Base-by-base conservation (phyloP, 2,797 vertebrate species). In the Sitta carolinensis region DNA sequence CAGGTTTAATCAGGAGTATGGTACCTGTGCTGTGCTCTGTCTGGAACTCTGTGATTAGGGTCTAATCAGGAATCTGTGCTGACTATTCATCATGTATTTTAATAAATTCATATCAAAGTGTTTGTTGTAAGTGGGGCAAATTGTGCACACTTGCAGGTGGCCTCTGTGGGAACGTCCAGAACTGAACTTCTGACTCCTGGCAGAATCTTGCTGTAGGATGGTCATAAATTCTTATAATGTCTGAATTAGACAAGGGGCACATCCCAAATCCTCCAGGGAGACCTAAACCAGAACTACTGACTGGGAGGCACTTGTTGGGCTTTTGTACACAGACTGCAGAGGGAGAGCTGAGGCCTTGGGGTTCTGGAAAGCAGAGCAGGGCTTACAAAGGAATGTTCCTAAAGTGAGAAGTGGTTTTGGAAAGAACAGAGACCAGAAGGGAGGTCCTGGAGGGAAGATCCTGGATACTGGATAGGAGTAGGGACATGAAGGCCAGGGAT, bases 71-170 rank as follows among this genome's bases (percentile, higher is more conserved):
- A 76, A 30, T 72, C 86, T 90, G 25, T 92, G 59, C 34, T 74
- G 55, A 84, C 51, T 76, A 3, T 43, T 80, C 5, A 6, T 79
- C 51, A 11, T 32, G 13, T 22, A 43, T 58, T 76, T 79, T 74
- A 91, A 76, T 70, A 52, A 91, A 85, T 77, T 58, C 15, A 13
- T 40, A 29, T 21, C 12, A 13, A n/a, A 66, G 52, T 47, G 38
- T 0, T 82, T 47, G 38, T 0, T 82, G 30, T n/a, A 62, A 55
- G 30, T 66, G 42, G 68, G 61, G 72, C 48, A 82, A 59, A 27
- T 7, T 25, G 40, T 61, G 51, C 50, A 29, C 0, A 0, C 13
- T 45, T 5, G 0, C 16, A 64, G 29, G 57, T 45, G 45, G 23
- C 45, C 34, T 47, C 40, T 27, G 34, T 3, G 8, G 45, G 34